A percentile compares a stretch with the other conserved stretches of the same genome.
Conservation (phyloP, 2,888 invertebrate species). For the Melanchra persicariae region DNA sequence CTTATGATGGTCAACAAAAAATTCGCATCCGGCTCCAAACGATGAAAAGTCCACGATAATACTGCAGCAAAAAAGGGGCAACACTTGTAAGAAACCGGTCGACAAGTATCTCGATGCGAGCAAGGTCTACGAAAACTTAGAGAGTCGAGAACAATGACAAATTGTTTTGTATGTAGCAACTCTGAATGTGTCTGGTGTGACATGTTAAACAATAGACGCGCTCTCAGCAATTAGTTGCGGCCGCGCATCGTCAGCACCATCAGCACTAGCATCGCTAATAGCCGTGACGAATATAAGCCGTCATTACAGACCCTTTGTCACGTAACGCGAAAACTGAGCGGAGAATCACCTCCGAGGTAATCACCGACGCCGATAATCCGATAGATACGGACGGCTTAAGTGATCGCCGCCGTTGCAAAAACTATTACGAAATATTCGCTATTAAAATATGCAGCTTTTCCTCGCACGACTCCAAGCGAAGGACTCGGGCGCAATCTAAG, state of each 20-base stretch:
- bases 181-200: conserved; percentile 75
- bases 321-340: conserved; percentile 62
- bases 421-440: conserved; percentile 82
- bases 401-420: conserved; percentile 75
- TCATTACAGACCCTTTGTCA: conserved; percentile 71
- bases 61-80: conserved; percentile 74
- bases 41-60: conserved; percentile 77
- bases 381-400: conserved; percentile 72
- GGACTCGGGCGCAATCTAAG: conserved; percentile 89
- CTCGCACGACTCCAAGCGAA: conserved; percentile 84
- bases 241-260: conserved; percentile 73
- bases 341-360: conserved; percentile 75
- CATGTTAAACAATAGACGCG: conserved; percentile 79
- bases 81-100: conserved; percentile 69
- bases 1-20: conserved; percentile 78
- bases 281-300: conserved; percentile 71
- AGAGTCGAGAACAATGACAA: conserved; percentile 79
- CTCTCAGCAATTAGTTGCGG: conserved; percentile 76
- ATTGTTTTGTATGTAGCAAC: conserved; percentile 78
- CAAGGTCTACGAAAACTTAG: conserved; percentile 78
- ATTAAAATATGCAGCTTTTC: conserved; percentile 88
- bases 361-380: conserved; percentile 74
- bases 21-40: conserved; percentile 84
- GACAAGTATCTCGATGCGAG: conserved; percentile 68
- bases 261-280: conserved; percentile 71